Conservation (phyloP, 2,888 invertebrate genomes). For the Epsilonema sp. region DNA sequence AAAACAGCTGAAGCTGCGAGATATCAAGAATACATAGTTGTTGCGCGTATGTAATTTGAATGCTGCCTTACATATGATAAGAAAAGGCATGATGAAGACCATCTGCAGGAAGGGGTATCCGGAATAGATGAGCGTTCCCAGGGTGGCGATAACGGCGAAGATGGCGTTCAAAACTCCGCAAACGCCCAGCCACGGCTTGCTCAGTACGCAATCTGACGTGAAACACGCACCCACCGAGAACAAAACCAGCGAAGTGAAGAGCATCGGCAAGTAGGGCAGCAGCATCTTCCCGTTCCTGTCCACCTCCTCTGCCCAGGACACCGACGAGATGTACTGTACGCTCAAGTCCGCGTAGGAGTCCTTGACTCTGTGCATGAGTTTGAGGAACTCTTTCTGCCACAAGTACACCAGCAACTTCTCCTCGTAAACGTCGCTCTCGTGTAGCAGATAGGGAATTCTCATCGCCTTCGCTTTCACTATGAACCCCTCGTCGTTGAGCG, state of each 20-base stretch:
- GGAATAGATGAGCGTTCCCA: constrained; percentile 67
- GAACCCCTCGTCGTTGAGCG: constrained; percentile 7
- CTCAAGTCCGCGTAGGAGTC: constrained; percentile 11
- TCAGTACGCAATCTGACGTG: constrained; percentile 77
- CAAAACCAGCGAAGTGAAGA: constrained; percentile 17
- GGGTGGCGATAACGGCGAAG: constrained; percentile 70
- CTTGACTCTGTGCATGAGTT: neutral
- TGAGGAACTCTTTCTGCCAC: constrained; percentile 6
- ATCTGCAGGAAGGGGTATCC: constrained; percentile 80
- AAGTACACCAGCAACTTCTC: constrained; percentile 2
- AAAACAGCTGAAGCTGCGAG: too few species aligned
- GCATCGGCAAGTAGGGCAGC: constrained; percentile 8
- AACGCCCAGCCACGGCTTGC: constrained; percentile 71
- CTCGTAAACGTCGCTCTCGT: constrained; percentile 12
- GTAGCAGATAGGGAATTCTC: constrained; percentile 18
- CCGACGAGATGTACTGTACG: constrained; percentile 18
- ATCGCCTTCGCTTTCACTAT: constrained; percentile 17
- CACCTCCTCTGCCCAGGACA: constrained; percentile 22
- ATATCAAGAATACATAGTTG: too few species aligned
- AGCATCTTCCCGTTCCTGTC: constrained; percentile 22
- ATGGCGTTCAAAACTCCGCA: constrained; percentile 72
- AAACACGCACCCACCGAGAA: constrained; percentile 49
- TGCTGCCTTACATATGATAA: constrained; percentile 83
- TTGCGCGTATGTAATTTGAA: too few species aligned
- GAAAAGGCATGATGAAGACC: constrained; percentile 76